phyloP scores from a whole-genome alignment of 2,113 vertebrate species.

The Odocoileus virginianus region DNA sequence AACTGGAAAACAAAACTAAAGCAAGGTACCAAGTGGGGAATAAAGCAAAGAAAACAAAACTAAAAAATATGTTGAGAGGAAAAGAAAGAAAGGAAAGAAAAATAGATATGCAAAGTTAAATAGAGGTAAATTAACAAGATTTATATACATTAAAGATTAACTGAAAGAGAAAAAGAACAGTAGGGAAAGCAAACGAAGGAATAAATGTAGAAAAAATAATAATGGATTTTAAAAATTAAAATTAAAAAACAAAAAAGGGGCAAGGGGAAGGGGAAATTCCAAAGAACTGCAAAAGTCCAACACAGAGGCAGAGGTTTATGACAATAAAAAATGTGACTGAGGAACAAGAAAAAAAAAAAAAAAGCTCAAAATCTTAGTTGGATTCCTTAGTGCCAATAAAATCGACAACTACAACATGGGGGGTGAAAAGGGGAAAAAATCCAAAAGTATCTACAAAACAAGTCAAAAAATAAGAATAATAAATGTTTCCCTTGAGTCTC shows the following conservation, averaged over 20 bases:
- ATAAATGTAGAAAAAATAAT: too few species aligned
- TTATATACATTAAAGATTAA: too few species aligned
- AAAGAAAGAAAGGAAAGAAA: too few species aligned
- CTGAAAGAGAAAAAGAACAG: too few species aligned
- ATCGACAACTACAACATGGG: neutral
- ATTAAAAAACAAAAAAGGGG: neutral
- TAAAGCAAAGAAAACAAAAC: neutral
- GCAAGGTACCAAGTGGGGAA: neutral
- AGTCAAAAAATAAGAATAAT: neutral
- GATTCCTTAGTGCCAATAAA: neutral
- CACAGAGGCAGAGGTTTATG: neutral
- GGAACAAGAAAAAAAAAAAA: neutral
- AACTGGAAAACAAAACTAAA: neutral
- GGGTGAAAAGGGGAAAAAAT: rapidly evolving
- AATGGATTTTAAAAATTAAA: too few species aligned
- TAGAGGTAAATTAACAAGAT: too few species aligned
- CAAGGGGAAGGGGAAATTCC: rapidly evolving
- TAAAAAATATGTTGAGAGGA: neutral
- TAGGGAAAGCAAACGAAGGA: too few species aligned
- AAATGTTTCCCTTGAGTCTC: neutral
- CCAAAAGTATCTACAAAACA: neutral
- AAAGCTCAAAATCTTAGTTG: neutral
- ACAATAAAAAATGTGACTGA: neutral
- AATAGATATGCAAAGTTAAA: too few species aligned
- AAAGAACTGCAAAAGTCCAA: neutral